Base-by-base conservation (phyloP, 2,888 invertebrate genomes). In the Hypsopygia costalis region DNA sequence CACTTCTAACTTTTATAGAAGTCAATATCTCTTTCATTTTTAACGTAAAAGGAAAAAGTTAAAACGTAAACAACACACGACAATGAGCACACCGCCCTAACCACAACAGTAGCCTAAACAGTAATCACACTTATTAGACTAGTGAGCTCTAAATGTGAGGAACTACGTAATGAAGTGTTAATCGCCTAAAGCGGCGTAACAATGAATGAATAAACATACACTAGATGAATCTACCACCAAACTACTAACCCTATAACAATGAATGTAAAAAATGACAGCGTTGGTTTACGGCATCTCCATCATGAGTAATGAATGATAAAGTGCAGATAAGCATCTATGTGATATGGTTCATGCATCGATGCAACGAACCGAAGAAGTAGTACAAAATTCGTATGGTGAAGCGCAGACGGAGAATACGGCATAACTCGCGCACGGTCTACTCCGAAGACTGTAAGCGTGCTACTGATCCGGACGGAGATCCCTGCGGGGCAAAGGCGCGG, bases 351-450 rank as follows among this genome's bases (percentile, higher is more conserved):
- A 87, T 88, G 87, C 87, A 81, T 79, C 62, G 67, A 73, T 79
- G 86, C 86, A 81, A 88, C 87, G 87, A 87, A 88, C 87, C 87
- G 75, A 79, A 64, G 62, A 69, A 67, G 74, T 67, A 73, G 81
- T 65, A 72, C 76, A 69, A 76, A 65, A 74, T 77, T 83, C 76
- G 79, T 79, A 77, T 80, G 81, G 59, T 69, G 81, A 67, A 72
- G 71, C 78, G 75, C 78, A 72, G 82, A 66, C 81, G 74, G 73
- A 61, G 69, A 69, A 61, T 66, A 63, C 81, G 73, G 73, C 87
- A 86, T 87, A 70, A 69, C 86, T 79, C 83, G 74, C 77, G 76
- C 82, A 74, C 85, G 79, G 54, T 63, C 63, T 63, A 66, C 71
- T 70, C 62, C 69, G 71, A 55, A 49, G 76, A 67, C 70, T 71